Evolutionary conservation across 1,140 invertebrate species (phyloP).

Genomic region (Drosophila bocqueti): DNA sequence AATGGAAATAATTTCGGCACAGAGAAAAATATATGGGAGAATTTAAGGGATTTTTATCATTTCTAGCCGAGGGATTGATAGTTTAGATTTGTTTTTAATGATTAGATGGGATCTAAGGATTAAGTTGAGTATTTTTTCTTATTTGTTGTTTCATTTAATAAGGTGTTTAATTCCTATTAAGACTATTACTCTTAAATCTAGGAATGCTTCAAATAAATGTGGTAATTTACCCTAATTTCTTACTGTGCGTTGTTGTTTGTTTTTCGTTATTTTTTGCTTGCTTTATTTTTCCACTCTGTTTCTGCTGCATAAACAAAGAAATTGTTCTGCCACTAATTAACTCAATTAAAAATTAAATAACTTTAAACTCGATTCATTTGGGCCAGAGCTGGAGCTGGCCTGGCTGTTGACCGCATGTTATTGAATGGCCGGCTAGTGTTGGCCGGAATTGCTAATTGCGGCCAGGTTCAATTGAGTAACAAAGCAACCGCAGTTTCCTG

Average conservation of each 20-base stretch:
- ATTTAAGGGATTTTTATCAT: no score
- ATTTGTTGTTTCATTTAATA: no score
- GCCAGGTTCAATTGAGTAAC: constrained; percentile 36
- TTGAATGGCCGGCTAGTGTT: constrained; percentile 50
- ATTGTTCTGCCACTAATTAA: constrained; percentile 67
- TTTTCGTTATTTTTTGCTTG: neutral
- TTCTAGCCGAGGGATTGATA: no score
- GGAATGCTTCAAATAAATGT: neutral
- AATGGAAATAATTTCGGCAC: constrained; percentile 1
- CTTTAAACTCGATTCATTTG: constrained; percentile 66
- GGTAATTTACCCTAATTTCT: neutral
- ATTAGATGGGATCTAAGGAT: neutral
- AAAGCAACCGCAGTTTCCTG: constrained; percentile 62
- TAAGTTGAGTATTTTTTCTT: neutral
- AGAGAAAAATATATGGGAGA: neutral
- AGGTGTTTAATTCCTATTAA: neutral
- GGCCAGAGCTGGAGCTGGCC: constrained; percentile 1
- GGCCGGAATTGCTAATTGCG: constrained; percentile 69
- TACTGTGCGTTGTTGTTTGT: neutral
- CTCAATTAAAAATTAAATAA: constrained; percentile 80
- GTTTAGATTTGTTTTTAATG: neutral
- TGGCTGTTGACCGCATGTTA: constrained; percentile 53
- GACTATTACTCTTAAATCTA: no score
- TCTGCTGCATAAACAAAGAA: constrained; percentile 76
- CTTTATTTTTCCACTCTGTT: constrained; percentile 7